These are phyloP conservation scores for Liolophura sinensis DNA, from an alignment of 1,140 invertebrate species.

Conservation along the genomic window DNA sequence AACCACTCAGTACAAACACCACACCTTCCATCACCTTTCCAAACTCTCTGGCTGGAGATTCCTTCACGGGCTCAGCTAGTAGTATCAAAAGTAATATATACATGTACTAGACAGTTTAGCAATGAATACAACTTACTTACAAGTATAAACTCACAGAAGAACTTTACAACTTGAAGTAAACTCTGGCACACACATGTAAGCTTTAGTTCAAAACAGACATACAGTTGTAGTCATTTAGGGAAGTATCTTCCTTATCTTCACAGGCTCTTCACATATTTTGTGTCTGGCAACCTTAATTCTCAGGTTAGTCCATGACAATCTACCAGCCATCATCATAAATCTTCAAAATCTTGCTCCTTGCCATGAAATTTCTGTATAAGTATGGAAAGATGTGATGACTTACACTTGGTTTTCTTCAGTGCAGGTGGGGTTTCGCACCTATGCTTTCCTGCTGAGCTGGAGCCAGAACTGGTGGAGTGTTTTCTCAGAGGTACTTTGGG, in stretches of 20 bases:
- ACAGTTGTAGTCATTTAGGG: too few relatives aligned
- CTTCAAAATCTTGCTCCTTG: too few relatives aligned
- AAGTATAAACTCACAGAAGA: too few relatives aligned
- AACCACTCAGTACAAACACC: conserved; percentile 81
- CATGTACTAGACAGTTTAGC: not conserved
- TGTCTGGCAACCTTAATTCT: too few relatives aligned
- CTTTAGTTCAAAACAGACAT: too few relatives aligned
- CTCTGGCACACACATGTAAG: too few relatives aligned
- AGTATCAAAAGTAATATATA: conserved; percentile 6
- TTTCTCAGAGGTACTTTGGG: conserved; percentile 31
- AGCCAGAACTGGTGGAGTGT: conserved; percentile 40
- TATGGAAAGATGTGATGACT: conserved; percentile 13
- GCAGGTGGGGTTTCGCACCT: conserved; percentile 18
- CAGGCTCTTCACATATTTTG: too few relatives aligned
- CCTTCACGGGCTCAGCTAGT: conserved; percentile 39
- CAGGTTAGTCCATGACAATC: too few relatives aligned
- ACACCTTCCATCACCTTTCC: conserved; percentile 67
- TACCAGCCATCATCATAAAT: too few relatives aligned
- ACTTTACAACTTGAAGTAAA: too few relatives aligned
- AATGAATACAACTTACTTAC: not conserved
- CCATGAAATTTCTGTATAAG: too few relatives aligned
- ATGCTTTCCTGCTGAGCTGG: conserved; percentile 14
- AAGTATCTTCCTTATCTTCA: too few relatives aligned
- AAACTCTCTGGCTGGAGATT: conserved; percentile 34
- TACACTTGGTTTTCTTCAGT: conserved; percentile 44